Evolutionary conservation across 35 echinoderm and acorn worm species (phyloP).

Genomic region (Heliocidaris tuberculata): DNA sequence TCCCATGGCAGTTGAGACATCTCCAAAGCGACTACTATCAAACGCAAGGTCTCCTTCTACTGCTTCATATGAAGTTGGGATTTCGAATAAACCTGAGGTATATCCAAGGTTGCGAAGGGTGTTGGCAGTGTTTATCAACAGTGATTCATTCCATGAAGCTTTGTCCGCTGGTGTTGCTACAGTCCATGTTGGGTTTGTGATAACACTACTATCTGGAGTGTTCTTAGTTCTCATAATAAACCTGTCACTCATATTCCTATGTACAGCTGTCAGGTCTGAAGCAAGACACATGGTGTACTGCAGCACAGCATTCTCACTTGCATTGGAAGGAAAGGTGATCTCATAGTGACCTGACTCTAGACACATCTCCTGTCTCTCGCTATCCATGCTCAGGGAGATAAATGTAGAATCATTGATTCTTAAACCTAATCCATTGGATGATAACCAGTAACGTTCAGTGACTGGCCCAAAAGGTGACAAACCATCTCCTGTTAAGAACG

Average conservation of each 20-base stretch:
- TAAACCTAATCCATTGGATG: conserved; percentile 76
- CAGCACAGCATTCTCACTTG: not conserved
- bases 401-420: conserved; percentile 55
- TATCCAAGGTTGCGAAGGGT: conserved; percentile 35
- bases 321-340: conserved; percentile 38
- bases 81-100: conserved; percentile 61
- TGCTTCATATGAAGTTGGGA: conserved; percentile 55
- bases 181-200: conserved; percentile 48
- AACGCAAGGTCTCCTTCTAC: conserved; percentile 81
- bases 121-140: conserved; percentile 8
- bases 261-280: conserved; percentile 33
- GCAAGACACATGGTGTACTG: conserved; percentile 58
- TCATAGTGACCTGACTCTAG: conserved; percentile 44
- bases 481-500: conserved; percentile 67
- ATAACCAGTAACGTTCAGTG: conserved; percentile 87
- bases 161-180: conserved; percentile 23
- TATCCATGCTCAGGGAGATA: conserved; percentile 59
- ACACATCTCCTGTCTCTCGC: conserved; percentile 38
- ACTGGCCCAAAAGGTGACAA: conserved; percentile 75
- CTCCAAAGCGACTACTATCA: conserved; percentile 55
- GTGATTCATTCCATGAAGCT: conserved; percentile 11
- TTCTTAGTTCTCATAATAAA: conserved; percentile 22
- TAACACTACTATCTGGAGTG: conserved; percentile 19
- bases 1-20: conserved; percentile 50
- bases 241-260: conserved; percentile 54